Evolutionary conservation across 2,113 vertebrate genomes (phyloP).

Genomic region (Oreochromis niloticus): DNA sequence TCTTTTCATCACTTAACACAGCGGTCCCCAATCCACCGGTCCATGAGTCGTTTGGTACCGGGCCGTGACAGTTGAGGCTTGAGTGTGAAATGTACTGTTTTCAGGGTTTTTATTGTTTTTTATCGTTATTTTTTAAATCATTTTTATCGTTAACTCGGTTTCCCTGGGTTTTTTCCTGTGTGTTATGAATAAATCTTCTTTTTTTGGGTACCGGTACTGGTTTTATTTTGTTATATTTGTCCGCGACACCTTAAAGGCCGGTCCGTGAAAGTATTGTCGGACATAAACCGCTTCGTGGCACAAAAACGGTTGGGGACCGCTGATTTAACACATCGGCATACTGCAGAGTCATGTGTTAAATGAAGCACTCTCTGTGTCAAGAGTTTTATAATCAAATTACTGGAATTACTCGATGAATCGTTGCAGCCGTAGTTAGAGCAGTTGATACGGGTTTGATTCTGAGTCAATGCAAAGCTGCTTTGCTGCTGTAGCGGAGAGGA

Average conservation of each 20-base stretch:
- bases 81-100: not conserved
- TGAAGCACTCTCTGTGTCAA: not conserved
- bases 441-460: conserved; percentile 77
- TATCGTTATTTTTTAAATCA: fast-evolving
- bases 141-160: not conserved
- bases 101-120: not conserved
- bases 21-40: not conserved
- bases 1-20: not conserved
- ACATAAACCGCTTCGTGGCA: not conserved
- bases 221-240: not conserved
- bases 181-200: not conserved
- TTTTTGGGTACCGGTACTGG: not conserved
- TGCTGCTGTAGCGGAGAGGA: not conserved
- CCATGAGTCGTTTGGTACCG: not conserved
- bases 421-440: conserved; percentile 33
- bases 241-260: not conserved
- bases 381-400: not conserved
- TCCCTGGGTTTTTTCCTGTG: not conserved
- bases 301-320: not conserved
- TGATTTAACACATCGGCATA: not conserved
- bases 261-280: not conserved
- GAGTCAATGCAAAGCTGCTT: conserved; percentile 56
- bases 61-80: not conserved
- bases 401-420: not conserved
- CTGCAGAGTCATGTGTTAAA: not conserved